These are phyloP conservation scores for Diadumene lineata DNA, from an alignment of 92 coral and sea anemone genomes.

Conservation along the genomic window DNA sequence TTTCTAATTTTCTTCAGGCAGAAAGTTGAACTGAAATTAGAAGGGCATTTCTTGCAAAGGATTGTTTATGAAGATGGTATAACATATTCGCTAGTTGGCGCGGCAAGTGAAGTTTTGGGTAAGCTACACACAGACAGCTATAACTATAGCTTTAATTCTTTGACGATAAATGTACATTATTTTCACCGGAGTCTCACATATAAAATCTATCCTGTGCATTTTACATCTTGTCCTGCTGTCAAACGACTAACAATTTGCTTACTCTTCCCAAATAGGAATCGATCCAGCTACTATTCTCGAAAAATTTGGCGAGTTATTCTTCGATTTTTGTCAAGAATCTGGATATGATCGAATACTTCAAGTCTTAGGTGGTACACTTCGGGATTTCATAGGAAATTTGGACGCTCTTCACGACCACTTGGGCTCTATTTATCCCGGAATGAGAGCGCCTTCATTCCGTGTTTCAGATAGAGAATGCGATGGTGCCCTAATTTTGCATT, in stretches of 20 bases:
- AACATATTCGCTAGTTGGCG: constrained; percentile 76
- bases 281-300: constrained; percentile 72
- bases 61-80: constrained; percentile 74
- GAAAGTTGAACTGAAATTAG: constrained; percentile 58
- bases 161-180: too few relatives aligned
- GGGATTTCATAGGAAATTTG: constrained; percentile 81
- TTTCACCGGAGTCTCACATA: too few relatives aligned
- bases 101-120: constrained; percentile 81
- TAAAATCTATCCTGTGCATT: neutral
- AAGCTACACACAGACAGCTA: neutral
- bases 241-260: neutral
- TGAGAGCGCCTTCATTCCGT: constrained; percentile 92
- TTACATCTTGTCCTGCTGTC: neutral
- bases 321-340: constrained; percentile 86
- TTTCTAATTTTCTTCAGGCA: constrained; percentile 31
- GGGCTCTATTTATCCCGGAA: constrained; percentile 79
- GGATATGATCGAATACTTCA: constrained; percentile 88
- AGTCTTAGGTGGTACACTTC: constrained; percentile 80
- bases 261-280: constrained; percentile 43
- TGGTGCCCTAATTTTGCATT: constrained; percentile 86
- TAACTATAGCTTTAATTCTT: too few relatives aligned
- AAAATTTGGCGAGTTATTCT: constrained; percentile 83
- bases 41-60: constrained; percentile 73
- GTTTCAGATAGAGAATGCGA: constrained; percentile 75
- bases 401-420: constrained; percentile 91